Evolutionary conservation across 2,888 invertebrate species (phyloP), one percentile per base, ranked within the genome.

Genomic region (Ophion obscuratus): DNA sequence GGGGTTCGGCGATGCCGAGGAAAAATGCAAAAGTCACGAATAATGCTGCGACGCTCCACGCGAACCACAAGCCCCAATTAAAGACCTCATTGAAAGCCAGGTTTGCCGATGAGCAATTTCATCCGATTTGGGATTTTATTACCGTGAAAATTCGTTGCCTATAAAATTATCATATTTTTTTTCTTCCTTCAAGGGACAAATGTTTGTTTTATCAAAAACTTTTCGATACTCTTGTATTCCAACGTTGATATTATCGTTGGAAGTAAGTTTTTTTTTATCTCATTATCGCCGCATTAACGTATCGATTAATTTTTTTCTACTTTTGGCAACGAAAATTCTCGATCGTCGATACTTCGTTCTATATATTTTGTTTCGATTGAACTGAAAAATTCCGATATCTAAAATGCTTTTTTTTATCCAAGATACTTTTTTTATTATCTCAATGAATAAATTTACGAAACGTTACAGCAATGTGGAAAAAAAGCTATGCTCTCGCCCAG

Each of bases 1-100:
- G 86, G 78, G 93, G 93, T 84, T 90, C 86, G 80, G 88, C 88
- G 88, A 93, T 88, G 59, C 93, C 93, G 62, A 92, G 89, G 67
- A 92, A 90, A 87, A 93, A 93, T 70, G 92, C 92, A 82, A 92
- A 92, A 79, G 83, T 85, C 77, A 92, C 85, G 81, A 89, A 86
- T n/a, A 92, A 67, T 20, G 90, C 89, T 24, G 90, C 88, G 83
- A 90, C 88, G 77, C 89, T 91, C 93, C 93, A 93, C 77, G 90
- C 84, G 84, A 90, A 92, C 92, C 92, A 92, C 91, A 94, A 89
- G 84, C 89, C 88, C 92, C 91, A 93, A 89, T 91, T 90, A 87
- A 93, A 88, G 79, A 91, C 87, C 91, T 92, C 92, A 89, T 88
- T 78, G 74, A 89, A 89, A 91, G 92, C 93, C 93, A 93, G 93